These are phyloP conservation scores for Adelognathus sp. DNA, from an alignment of 2,888 invertebrate species.

Conservation along the genomic window DNA sequence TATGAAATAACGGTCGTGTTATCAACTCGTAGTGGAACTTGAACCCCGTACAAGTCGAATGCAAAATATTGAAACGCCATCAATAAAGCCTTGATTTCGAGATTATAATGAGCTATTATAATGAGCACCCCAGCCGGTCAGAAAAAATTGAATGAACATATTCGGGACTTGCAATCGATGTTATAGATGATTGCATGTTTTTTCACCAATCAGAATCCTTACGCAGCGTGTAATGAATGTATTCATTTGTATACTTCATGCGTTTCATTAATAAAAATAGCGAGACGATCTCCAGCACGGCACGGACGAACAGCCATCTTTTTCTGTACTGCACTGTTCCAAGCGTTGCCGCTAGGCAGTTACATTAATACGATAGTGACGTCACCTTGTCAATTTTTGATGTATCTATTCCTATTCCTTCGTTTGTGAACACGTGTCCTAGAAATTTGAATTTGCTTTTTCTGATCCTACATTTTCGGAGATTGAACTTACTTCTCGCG, in stretches of 20 bases:
- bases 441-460: conserved; percentile 42
- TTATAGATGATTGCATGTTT: conserved; percentile 4
- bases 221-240: conserved; percentile 8
- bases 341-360: too few relatives aligned
- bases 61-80: conserved; percentile 53
- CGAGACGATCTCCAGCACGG: too few relatives aligned
- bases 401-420: conserved; percentile 41
- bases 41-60: conserved; percentile 14
- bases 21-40: conserved; percentile 49
- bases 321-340: too few relatives aligned
- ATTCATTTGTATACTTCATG: too few relatives aligned
- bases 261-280: too few relatives aligned
- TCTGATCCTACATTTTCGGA: conserved; percentile 49
- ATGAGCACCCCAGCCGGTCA: conserved; percentile 49
- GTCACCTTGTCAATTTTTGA: too few relatives aligned
- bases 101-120: conserved; percentile 51
- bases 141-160: conserved; percentile 33
- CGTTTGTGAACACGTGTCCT: conserved; percentile 44
- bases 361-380: too few relatives aligned
- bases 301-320: too few relatives aligned
- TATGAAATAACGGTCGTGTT: conserved; percentile 61
- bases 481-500: conserved; percentile 47
- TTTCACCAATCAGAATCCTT: conserved; percentile 46
- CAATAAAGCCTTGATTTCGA: conserved; percentile 54
- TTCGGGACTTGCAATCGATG: conserved; percentile 27